These are phyloP conservation scores for Tragelaphus imberbis DNA, from an alignment of 2,113 vertebrate genomes.

Conservation along the genomic window DNA sequence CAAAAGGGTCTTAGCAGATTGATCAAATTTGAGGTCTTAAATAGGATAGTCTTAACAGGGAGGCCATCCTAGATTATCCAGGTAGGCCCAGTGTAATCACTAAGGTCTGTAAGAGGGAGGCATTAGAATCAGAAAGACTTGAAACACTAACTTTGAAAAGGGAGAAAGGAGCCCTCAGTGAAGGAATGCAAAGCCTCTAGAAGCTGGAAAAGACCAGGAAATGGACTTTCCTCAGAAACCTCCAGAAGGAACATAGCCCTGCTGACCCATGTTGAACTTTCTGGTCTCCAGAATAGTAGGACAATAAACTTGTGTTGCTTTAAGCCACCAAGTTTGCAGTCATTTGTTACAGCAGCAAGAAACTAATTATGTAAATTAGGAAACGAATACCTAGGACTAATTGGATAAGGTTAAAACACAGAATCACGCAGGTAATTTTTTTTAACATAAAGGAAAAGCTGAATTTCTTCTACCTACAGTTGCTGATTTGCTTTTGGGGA, in stretches of 20 bases:
- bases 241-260: background rate
- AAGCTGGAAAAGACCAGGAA: background rate
- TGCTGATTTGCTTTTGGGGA: background rate
- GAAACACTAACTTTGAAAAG: background rate
- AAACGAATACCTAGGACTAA: background rate
- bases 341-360: background rate
- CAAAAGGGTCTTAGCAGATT: background rate
- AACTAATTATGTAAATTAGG: background rate
- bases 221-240: background rate
- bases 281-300: background rate
- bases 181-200: background rate
- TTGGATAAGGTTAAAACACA: background rate
- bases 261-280: background rate
- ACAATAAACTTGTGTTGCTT: background rate
- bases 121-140: background rate
- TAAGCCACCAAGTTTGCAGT: background rate
- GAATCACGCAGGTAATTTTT: background rate
- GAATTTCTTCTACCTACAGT: background rate
- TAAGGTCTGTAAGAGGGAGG: background rate
- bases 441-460: background rate
- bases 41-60: background rate
- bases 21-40: background rate
- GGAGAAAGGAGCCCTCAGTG: background rate
- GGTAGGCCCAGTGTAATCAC: background rate
- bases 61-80: background rate